Evolutionary conservation across 2,797 vertebrate species (phyloP), one percentile per base, ranked within the genome.

Genomic region (Chelon auratus): DNA sequence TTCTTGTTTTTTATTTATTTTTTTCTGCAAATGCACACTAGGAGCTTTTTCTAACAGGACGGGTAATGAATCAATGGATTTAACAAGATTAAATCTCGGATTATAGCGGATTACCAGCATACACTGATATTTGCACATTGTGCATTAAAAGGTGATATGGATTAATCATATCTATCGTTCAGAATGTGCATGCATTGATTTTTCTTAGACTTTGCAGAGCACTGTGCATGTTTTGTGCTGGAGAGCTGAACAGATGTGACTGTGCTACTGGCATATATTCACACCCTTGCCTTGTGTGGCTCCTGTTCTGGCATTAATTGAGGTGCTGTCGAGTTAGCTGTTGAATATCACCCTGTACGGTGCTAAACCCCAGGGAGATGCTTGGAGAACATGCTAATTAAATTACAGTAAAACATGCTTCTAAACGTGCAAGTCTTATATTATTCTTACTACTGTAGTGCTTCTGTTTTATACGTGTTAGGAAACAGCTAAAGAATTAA

Each of bases 31-130:
- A 9, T 54, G 33, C 24, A 15, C 12, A 39, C 60, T 3, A 40
- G 52, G 40, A 68, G 57, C 42, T 75, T 75, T 33, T 82, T 75
- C 61, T 75, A 70, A 80, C 65, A 81, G 79, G 30, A 55, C 30
- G 54, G 45, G 66, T 64, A 68, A 73, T 74, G 26, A 87, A 73
- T 83, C 48, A 75, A 57, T 80, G 69, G 74, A 61, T 80, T 82
- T 87, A 90, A 87, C 66, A 17, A 82, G 80, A 92, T 91, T 88
- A 85, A 68, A 70, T 79, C 45, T 72, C 2, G 73, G 85, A 90
- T 92, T 89, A 88, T 47, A 63, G 74, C 76, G 89, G 76, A 87
- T 92, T 91, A 90, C 47, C 22, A 61, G 14, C 20, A 72, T 62
- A 40, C 4, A 20, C 15, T 72, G 37, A 81, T 74, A 72, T 17